These are phyloP conservation scores for Amblyteles armatorius DNA, from an alignment of 2,888 invertebrate genomes.

Conservation along the genomic window DNA sequence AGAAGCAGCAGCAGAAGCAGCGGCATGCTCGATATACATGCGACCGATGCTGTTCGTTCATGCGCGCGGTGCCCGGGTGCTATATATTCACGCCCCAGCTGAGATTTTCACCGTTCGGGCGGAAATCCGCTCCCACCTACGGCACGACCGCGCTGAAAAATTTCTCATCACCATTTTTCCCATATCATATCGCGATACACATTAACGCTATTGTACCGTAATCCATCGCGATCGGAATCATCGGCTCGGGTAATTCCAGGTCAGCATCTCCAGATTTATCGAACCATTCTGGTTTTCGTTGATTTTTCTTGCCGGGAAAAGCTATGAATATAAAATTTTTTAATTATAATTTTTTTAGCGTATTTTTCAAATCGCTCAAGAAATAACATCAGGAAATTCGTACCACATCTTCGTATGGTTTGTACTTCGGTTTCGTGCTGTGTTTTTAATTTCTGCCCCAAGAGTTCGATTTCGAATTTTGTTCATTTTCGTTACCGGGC, in stretches of 20 bases:
- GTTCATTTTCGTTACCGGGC: too few species aligned
- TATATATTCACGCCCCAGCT: conserved; percentile 58
- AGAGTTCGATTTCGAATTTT: too few species aligned
- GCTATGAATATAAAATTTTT: too few species aligned
- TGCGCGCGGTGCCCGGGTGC: conserved; percentile 50
- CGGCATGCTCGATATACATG: conserved; percentile 53
- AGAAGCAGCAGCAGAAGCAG: conserved; percentile 44
- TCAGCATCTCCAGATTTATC: neutral
- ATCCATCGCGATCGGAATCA: conserved; percentile 31
- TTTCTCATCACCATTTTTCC: conserved; percentile 35
- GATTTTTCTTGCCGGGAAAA: neutral
- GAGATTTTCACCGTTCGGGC: conserved; percentile 67
- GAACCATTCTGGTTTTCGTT: neutral
- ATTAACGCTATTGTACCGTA: neutral
- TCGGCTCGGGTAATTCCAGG: conserved; percentile 7
- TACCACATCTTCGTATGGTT: too few species aligned
- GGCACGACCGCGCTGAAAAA: neutral
- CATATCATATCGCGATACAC: conserved; percentile 2
- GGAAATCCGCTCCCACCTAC: conserved; percentile 53
- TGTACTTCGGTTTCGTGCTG: too few species aligned
- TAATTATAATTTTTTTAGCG: too few species aligned
- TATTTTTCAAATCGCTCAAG: too few species aligned
- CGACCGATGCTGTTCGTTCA: conserved; percentile 62
- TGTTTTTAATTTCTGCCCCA: too few species aligned
- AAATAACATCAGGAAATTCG: too few species aligned